Evolutionary conservation across 2,797 vertebrate genomes (phyloP), one percentile per base, ranked within the genome.

Genomic region (Mormyrus hasselquistii): DNA sequence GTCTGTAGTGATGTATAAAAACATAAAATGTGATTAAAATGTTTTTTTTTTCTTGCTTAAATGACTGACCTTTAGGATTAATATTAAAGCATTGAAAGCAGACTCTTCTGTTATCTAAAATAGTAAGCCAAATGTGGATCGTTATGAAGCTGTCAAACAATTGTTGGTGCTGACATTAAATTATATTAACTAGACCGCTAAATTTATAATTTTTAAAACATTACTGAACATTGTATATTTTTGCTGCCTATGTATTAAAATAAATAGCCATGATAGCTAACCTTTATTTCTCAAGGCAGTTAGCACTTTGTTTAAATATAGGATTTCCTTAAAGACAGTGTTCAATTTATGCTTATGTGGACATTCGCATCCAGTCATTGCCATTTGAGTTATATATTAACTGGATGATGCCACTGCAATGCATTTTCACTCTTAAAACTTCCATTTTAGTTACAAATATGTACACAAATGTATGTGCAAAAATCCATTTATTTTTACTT

Each of bases 111-210:
- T 50, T 85, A 85, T 62, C 57, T 88, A 88, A 82, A 86, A 49
- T 62, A 88, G 57, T 84, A 59, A 88, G 87, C 83, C 76, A 88
- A 52, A 87, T 22, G 83, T 85, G 47, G 84, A 90, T 88, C 89
- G 88, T 87, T 88, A 53, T 89, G 19, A 50, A 87, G 62, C 50
- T 85, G 62, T 62, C 57, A 86, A 65, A 62, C 50, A 85, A 87
- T 89, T 65, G 84, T 52, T 89, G 59, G 83, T 89, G 55, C 57
- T 50, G 41, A 65, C 82, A 89, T 53, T 53, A 76, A 89, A 79
- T 52, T 29, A 29, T 52, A 73, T 52, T 34, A n/a, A 19, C 50
- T 86, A 38, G 83, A 38, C 47, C 38, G 53, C 29, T 57, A 41
- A 50, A 55, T 29, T 59, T 41, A 22, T 86, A 4, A 55, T 57